Evolutionary conservation across 2,888 invertebrate species (phyloP).

Genomic region (Oithona nana): DNA sequence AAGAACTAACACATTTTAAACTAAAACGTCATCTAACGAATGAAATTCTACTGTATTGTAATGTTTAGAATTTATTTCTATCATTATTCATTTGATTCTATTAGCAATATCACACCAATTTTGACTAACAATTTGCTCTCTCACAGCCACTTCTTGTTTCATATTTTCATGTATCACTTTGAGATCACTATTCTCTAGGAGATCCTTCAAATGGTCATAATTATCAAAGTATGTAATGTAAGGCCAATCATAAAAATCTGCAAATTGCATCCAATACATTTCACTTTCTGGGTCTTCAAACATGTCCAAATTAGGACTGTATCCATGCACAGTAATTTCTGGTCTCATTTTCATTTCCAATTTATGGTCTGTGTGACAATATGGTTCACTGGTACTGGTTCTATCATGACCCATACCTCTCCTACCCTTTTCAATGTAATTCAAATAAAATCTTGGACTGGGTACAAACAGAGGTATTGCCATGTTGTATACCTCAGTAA

Average conservation of each 20-base stretch:
- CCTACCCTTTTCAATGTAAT: neutral
- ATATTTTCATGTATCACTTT: neutral
- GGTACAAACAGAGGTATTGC: constrained; percentile 7
- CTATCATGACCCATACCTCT: constrained; percentile 3
- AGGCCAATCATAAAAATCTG: constrained; percentile 3
- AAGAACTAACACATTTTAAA: too few relatives aligned
- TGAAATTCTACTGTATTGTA: too few relatives aligned
- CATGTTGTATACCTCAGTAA: neutral
- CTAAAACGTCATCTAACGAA: too few relatives aligned
- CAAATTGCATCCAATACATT: constrained; percentile 12
- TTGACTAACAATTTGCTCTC: neutral
- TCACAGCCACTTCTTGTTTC: neutral
- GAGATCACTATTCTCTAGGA: neutral
- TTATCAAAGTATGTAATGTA: neutral
- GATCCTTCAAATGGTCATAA: neutral
- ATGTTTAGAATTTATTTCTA: too few relatives aligned
- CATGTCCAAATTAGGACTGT: neutral
- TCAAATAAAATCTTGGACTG: neutral
- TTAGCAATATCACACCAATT: neutral
- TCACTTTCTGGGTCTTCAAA: neutral
- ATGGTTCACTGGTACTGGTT: neutral
- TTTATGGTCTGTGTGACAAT: neutral
- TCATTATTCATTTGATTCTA: too few relatives aligned
- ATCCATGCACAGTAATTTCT: neutral
- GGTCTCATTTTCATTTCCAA: neutral